These are phyloP conservation scores for Polypterus senegalus DNA, from an alignment of 2,113 vertebrate species.

Conservation along the genomic window DNA sequence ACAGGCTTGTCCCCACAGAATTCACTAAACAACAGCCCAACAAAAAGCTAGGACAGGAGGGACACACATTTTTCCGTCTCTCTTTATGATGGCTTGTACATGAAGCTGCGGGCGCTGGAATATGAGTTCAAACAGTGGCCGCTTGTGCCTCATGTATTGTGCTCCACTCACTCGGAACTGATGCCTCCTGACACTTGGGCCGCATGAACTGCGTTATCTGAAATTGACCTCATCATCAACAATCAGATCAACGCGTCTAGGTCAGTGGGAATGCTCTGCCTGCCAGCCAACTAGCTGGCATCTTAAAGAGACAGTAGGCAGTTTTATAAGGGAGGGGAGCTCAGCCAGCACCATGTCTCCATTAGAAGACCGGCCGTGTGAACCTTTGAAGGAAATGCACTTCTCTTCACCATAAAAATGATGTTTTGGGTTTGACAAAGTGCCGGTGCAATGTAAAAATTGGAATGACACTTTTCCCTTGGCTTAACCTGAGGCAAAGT, in stretches of 20 bases:
- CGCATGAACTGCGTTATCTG: slow-evolving; percentile 28
- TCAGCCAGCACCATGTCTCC: too few relatives aligned
- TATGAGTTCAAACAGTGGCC: slow-evolving; percentile 11
- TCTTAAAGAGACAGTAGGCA: slow-evolving; percentile 34
- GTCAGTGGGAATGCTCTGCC: slow-evolving; percentile 18
- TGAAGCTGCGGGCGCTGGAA: slow-evolving; percentile 12
- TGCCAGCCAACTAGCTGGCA: slow-evolving; percentile 30
- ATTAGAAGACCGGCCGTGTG: too few relatives aligned
- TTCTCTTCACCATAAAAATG: too few relatives aligned
- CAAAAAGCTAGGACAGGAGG: too few relatives aligned
- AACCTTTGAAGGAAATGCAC: too few relatives aligned
- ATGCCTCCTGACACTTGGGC: slow-evolving; percentile 38
- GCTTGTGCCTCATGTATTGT: slow-evolving; percentile 14
- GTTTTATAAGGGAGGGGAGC: too few relatives aligned
- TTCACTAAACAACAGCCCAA: too few relatives aligned
- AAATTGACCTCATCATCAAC: slow-evolving; percentile 37
- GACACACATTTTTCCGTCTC: too few relatives aligned
- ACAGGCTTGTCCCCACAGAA: too few relatives aligned
- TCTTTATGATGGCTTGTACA: too few relatives aligned
- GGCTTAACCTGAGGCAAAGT: slow-evolving; percentile 37
- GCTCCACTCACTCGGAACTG: slow-evolving; percentile 25
- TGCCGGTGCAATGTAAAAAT: slow-evolving; percentile 38
- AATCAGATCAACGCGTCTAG: slow-evolving; percentile 31
- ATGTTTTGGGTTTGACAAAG: slow-evolving; percentile 29
- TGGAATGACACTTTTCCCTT: slow-evolving; percentile 39